Base-by-base conservation (phyloP, 2,113 vertebrate species). In the Lagopus leucura region DNA sequence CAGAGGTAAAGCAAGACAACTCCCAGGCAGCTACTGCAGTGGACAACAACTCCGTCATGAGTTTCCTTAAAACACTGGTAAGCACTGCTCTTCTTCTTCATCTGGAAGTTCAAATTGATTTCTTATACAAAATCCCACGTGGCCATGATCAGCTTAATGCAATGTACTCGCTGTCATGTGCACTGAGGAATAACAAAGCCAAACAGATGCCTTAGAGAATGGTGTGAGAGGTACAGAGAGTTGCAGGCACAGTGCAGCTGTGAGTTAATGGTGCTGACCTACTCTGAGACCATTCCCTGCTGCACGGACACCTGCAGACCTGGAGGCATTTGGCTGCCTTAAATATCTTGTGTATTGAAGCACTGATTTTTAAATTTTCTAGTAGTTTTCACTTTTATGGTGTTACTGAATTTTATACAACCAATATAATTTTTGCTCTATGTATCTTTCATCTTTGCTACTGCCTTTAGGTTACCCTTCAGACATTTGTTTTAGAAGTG, bases 1-100 rank as follows among this genome's bases (percentile, higher is more conserved):
- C 58, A 72, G 92, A 90, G 60, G 47, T 13, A 89, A 71, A 91
- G 43, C 75, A 92, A 94, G 97, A 98, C 47, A 95, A 52, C 43
- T 34, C 73, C 79, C 97, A 96, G 65, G 81, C 90, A 19, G 84
- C 81, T 55, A 66, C 87, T 11, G 64, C 91, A 61, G 66, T 65
- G 34, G 98, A 98, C 64, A 95, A 97, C 60, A 98, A 97, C 82
- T 76, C 98, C 98, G 96, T 99, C 98, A 99, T 99, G 99, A 99
- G 99, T 97, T 99, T 99, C 98, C 99, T 99, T 96, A 99, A 98
- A 98, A 98, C 98, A 2, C 95, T 99, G 96, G 99, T 99, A 97
- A 99, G 99, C 95, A 3, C 67, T 79, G 32, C 34, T 25, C 78
- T 70, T 32, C 30, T 10, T 77, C 75, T 54, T 65, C 30, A 15